Base-by-base conservation (phyloP, 2,888 invertebrate genomes). In the Eledona agricola region DNA sequence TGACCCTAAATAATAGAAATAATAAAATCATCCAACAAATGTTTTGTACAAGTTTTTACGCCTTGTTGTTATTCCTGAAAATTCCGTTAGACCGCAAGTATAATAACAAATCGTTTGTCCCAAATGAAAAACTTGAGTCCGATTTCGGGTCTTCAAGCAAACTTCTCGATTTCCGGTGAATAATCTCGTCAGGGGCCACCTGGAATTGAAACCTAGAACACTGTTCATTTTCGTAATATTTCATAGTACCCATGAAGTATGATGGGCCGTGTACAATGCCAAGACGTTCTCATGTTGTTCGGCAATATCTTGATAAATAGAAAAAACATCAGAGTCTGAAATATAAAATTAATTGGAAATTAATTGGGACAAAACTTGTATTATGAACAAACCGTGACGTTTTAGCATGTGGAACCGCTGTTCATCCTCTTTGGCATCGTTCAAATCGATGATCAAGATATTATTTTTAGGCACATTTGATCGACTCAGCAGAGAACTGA, bases 361-460 rank as follows among this genome's bases (percentile, higher is more conserved):
- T 32, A 9, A 32, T 22, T 31, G 26, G 3, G n/a, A n/a, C n/a
- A n/a, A n/a, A n/a, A n/a, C n/a, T n/a, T n/a, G n/a, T n/a, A n/a
- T n/a, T 20, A 29, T 31, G 29, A 26, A 53, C 59, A 75, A 77
- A 76, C 86, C 83, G 67, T 88, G 87, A 16, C 83, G 78, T 32
- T 78, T 77, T 5, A 84, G 77, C 70, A 87, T 76, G 1, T 80
- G 79, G 5, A 73, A 65, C 22, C 84, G 71, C 6, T 80, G 77
- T 59, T 83, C 83, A 12, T 78, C 79, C 11, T 82, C 82, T 29
- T 70, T 72, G 2, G 83, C 82, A 67, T 84, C 84, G 56, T 83
- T 79, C 12, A 87, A 75, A 43, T 76, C 77, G 16, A 87, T 77
- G 53, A 85, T 79, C 10, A 84, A 63, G 32, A 81, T 77, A 32